Conservation (phyloP, 2,113 vertebrate species). For the Xiphophorus hellerii region DNA sequence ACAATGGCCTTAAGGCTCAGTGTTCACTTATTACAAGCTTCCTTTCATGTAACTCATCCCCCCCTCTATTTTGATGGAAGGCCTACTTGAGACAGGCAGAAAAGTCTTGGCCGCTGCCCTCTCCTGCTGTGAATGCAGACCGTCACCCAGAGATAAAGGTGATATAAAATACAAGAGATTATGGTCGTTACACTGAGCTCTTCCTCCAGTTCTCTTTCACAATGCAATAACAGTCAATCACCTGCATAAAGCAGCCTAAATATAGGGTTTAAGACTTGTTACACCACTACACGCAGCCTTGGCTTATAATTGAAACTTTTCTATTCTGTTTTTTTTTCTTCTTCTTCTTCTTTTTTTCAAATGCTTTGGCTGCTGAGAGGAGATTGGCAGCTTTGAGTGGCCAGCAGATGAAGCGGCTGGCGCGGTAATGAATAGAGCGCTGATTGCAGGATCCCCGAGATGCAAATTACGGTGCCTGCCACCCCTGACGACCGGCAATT, state of each 20-base stretch:
- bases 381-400: slow-evolving; percentile 99
- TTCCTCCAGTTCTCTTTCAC: slow-evolving; percentile 66
- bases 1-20: slow-evolving; percentile 64
- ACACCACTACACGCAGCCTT: slow-evolving; percentile 73
- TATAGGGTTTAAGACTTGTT: slow-evolving; percentile 83
- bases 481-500: slow-evolving; percentile 98
- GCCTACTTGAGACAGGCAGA: slow-evolving; percentile 63
- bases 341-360: slow-evolving; percentile 60
- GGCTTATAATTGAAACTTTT: slow-evolving; percentile 92
- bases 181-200: slow-evolving; percentile 78
- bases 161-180: slow-evolving; percentile 78
- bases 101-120: slow-evolving; percentile 20
- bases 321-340: slow-evolving; percentile 72
- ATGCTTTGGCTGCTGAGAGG: slow-evolving; percentile 82
- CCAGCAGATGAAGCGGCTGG: slow-evolving; percentile 98
- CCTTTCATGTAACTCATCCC: slow-evolving; percentile 50
- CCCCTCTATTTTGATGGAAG: slow-evolving; percentile 37
- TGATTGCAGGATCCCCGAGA: slow-evolving; percentile 99
- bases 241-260: slow-evolving; percentile 79
- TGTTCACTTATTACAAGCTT: slow-evolving; percentile 55
- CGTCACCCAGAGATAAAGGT: slow-evolving; percentile 70
- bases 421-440: slow-evolving; percentile 99
- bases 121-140: slow-evolving; percentile 37
- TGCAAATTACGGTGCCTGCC: slow-evolving; percentile 97
- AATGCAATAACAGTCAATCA: slow-evolving; percentile 81